These are phyloP conservation scores for Laterallus jamaicensis DNA, from an alignment of 2,113 vertebrate genomes.

Conservation along the genomic window DNA sequence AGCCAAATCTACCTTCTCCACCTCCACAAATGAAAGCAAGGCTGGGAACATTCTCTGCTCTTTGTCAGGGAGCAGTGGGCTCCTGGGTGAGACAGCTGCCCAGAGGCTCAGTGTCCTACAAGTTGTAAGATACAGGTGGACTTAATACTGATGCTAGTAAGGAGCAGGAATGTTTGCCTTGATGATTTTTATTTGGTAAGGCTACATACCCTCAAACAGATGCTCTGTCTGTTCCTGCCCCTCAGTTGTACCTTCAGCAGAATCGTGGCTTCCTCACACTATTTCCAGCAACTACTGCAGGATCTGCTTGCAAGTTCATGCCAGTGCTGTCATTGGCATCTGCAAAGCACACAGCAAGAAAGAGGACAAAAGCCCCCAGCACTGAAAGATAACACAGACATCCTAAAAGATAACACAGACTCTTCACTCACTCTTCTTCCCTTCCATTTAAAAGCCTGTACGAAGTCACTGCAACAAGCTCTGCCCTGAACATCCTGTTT, in stretches of 20 bases:
- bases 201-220: background rate
- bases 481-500: background rate
- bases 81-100: background rate
- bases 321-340: background rate
- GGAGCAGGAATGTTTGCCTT: background rate
- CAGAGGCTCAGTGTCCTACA: background rate
- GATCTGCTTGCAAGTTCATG: background rate
- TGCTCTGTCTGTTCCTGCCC: background rate
- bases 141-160: background rate
- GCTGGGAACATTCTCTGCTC: background rate
- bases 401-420: background rate
- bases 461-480: background rate
- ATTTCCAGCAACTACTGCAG: background rate
- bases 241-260: background rate
- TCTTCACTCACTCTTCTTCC: background rate
- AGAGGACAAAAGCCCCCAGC: background rate
- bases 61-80: background rate
- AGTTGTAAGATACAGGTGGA: background rate
- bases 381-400: background rate
- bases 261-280: background rate
- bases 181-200: background rate
- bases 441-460: background rate
- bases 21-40: background rate
- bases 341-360: background rate
- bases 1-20: background rate